Evolutionary conservation across 2,113 vertebrate genomes (phyloP).

Genomic region (Elaphurus davidianus): DNA sequence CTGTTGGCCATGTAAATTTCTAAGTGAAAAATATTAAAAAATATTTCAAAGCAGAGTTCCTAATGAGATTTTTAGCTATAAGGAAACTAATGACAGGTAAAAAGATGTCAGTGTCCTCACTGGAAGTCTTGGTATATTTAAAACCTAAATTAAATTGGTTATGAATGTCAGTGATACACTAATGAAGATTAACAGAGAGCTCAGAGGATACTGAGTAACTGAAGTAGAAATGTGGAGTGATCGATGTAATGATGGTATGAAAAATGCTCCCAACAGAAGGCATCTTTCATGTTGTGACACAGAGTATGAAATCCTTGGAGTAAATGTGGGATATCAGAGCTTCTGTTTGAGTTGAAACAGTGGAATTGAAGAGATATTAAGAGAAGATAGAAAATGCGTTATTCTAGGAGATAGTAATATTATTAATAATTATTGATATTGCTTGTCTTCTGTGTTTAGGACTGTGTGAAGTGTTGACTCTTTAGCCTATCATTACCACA

Average conservation of each 20-base stretch:
- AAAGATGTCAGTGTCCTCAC: conserved; percentile 30
- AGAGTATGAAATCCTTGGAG: conserved; percentile 13
- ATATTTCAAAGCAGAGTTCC: neutral
- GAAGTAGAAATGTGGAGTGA: conserved; percentile 67
- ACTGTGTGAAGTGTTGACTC: neutral
- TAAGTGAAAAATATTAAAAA: neutral
- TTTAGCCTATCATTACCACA: neutral
- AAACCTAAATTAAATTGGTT: conserved; percentile 67
- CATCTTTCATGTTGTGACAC: conserved; percentile 38
- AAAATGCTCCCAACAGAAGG: conserved; percentile 57
- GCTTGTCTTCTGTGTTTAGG: neutral
- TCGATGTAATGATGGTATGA: conserved; percentile 42
- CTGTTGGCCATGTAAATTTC: neutral
- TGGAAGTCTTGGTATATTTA: conserved; percentile 26
- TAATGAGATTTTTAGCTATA: neutral
- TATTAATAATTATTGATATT: neutral
- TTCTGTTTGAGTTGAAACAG: conserved; percentile 1
- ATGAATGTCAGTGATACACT: conserved; percentile 60
- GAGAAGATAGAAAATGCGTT: neutral
- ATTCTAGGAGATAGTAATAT: neutral
- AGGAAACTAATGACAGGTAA: conserved; percentile 5
- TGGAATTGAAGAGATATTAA: neutral
- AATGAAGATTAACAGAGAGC: conserved; percentile 74
- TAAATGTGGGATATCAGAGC: neutral
- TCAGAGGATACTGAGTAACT: conserved; percentile 56